Evolutionary conservation across 1,140 invertebrate genomes (phyloP), one percentile per base, ranked within the genome.

Genomic region (Pseudomyrmex cubaensis): DNA sequence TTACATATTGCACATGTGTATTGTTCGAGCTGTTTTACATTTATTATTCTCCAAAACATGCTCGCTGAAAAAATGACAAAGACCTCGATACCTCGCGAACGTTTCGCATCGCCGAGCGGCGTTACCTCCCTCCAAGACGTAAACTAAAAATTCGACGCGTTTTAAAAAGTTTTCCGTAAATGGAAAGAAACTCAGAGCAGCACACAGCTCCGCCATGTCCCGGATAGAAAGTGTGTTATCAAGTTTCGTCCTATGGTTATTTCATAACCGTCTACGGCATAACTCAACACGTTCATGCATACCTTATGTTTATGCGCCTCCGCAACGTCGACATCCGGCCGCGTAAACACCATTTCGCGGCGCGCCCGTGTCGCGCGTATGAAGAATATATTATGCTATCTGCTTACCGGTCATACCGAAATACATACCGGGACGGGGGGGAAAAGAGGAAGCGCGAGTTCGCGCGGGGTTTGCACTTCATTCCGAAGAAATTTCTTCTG

Each of bases 171-270:
- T 89, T 87, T 15, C 15, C 56, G 50, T 82, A 86, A 84, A 80
- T 78, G 75, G 78, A 62, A 82, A 67, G 61, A 25, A 87, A 64
- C 82, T 77, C 22, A 25, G 48, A 25, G 48, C 22, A 17, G 17
- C 44, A 44, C 44, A 44, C 10, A 46, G 64, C 15, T 56, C 61
- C n/a, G 56, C 48, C 75, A 15, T 20, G 63, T 56, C n/a, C 35
- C 20, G 52, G 64, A 85, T 78, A 73, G 83, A 85, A 87, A 89
- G 66, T 85, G 62, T 74, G 67, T 89, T 89, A 89, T 87, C 86
- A 85, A 89, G 85, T 89, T 89, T 83, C 83, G 83, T 82, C 62
- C 76, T 76, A 89, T 89, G 87, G 83, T 89, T 89, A 89, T 89
- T 89, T 89, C 78, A 85, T 89, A 87, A 80, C 78, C 69, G 56